A percentile compares a stretch with the other conserved stretches of the same genome.
Conservation (phyloP, 92 coral and sea anemone genomes). For the Porites evermanni region DNA sequence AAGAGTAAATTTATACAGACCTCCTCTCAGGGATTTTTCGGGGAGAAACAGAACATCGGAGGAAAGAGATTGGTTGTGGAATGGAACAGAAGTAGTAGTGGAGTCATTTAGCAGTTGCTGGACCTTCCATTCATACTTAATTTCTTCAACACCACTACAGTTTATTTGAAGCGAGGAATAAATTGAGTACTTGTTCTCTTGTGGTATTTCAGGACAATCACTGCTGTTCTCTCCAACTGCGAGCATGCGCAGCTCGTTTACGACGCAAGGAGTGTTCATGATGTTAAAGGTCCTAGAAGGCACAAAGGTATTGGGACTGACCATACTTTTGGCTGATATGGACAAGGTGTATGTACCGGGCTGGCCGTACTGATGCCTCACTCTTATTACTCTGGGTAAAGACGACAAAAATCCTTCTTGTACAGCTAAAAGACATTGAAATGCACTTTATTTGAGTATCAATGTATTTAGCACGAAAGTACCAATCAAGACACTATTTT, state of each 20-base stretch:
- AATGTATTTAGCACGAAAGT: no score
- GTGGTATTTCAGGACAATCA: conserved; percentile 64
- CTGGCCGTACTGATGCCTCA: conserved; percentile 47
- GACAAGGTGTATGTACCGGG: conserved; percentile 49
- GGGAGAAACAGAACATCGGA: conserved; percentile 61
- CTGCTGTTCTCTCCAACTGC: conserved; percentile 60
- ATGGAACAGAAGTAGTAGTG: background rate
- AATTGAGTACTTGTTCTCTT: conserved; percentile 70
- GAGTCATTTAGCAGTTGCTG: conserved; percentile 13
- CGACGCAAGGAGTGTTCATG: conserved; percentile 54
- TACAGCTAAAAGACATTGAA: conserved; percentile 1
- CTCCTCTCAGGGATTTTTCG: conserved; percentile 60
- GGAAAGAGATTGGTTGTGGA: conserved; percentile 22
- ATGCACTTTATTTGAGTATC: background rate
- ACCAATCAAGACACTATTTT: no score
- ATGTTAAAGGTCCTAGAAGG: conserved; percentile 34
- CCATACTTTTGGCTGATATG: conserved; percentile 59
- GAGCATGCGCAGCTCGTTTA: conserved; percentile 62
- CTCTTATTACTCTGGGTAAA: conserved; percentile 26
- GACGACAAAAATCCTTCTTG: conserved; percentile 31
- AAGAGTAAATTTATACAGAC: conserved; percentile 76
- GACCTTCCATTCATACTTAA: conserved; percentile 63
- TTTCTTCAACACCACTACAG: conserved; percentile 38
- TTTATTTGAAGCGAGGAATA: conserved; percentile 25
- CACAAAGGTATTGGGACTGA: conserved; percentile 58